phyloP scores from a whole-genome alignment of 23 tunicate species.

The Phallusia fumigata region DNA sequence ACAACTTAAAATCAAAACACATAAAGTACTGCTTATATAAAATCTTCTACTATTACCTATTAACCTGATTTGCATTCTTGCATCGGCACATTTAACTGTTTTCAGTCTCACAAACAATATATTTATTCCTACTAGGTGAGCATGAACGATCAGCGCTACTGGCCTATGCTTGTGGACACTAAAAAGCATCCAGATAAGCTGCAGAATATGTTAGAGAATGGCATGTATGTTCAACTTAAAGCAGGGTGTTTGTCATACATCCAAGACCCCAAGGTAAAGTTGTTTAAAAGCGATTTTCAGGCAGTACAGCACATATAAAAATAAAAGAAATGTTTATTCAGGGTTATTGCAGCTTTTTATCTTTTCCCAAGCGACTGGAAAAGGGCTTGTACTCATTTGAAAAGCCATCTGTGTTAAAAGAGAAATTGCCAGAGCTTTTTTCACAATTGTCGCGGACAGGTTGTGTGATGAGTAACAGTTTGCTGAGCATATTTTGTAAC shows the following conservation, averaged over 20 bases:
- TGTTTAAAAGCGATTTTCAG: too few relatives aligned
- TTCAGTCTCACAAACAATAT: too few relatives aligned
- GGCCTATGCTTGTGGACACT: constrained; percentile 45
- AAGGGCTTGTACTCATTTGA: not conserved
- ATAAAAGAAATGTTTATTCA: too few relatives aligned
- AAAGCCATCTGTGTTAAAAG: constrained; percentile 14
- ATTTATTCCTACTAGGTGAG: constrained; percentile 18
- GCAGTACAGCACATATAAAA: too few relatives aligned
- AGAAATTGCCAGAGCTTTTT: constrained; percentile 5
- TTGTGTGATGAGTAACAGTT: not conserved
- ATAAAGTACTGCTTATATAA: too few relatives aligned
- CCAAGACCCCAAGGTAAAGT: constrained; percentile 77
- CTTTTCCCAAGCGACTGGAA: constrained; percentile 18
- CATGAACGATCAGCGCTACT: constrained; percentile 61
- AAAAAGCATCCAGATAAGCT: constrained; percentile 46
- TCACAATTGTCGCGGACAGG: constrained; percentile 17
- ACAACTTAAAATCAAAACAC: not conserved
- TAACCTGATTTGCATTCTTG: too few relatives aligned
- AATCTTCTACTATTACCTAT: too few relatives aligned
- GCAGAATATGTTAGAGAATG: constrained; percentile 44
- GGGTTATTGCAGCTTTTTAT: constrained; percentile 40
- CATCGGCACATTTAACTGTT: too few relatives aligned
- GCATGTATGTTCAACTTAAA: constrained; percentile 76
- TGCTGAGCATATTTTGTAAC: not conserved
- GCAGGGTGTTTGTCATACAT: constrained; percentile 73